phyloP scores from a whole-genome alignment of 37 sponge, comb jelly and placozoan species.

The Beroe ovata region DNA sequence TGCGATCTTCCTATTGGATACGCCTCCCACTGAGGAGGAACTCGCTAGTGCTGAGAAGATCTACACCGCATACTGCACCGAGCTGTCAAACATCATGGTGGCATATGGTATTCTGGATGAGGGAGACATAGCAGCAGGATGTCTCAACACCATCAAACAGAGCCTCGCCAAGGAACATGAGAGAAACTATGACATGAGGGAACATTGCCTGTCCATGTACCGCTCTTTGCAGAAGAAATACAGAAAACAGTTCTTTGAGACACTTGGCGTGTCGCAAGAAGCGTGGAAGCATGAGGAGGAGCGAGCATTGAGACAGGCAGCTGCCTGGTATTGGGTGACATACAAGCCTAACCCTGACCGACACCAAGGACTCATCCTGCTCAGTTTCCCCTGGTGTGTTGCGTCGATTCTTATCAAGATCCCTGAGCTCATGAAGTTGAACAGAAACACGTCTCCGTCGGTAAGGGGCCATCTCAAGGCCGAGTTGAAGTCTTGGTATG shows the following conservation, averaged over 20 bases:
- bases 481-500: constrained; percentile 1
- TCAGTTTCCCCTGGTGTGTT: constrained; percentile 56
- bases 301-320: constrained; percentile 53
- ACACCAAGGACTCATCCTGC: constrained; percentile 27
- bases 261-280: background rate
- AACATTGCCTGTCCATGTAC: constrained; percentile 54
- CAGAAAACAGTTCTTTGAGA: background rate
- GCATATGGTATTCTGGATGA: constrained; percentile 51
- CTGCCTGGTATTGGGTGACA: constrained; percentile 62
- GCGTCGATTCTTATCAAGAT: constrained; percentile 20
- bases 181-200: constrained; percentile 64
- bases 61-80: constrained; percentile 39
- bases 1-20: background rate
- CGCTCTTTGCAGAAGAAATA: constrained; percentile 20
- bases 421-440: constrained; percentile 57
- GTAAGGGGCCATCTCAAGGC: background rate
- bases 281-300: constrained; percentile 47
- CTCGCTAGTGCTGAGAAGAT: background rate
- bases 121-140: constrained; percentile 55
- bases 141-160: constrained; percentile 24
- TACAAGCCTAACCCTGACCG: background rate
- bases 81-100: constrained; percentile 52
- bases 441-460: background rate
- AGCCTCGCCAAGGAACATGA: constrained; percentile 61
- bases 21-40: constrained; percentile 24